Base-by-base conservation (phyloP, 2,113 vertebrate genomes). In the Haplochromis burtoni region DNA sequence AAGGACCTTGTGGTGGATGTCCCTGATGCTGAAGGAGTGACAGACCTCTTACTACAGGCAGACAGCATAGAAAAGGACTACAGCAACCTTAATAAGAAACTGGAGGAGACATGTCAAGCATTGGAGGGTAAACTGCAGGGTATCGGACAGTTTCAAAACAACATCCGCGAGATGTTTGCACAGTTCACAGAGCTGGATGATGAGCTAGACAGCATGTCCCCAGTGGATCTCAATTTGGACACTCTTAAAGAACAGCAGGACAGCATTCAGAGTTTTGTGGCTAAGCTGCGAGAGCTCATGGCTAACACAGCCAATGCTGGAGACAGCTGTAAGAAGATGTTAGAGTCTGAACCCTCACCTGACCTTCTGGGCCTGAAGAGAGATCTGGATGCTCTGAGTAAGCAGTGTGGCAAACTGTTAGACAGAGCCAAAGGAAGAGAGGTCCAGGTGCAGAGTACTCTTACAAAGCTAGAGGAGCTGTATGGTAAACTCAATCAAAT, bases 71-170 rank as follows among this genome's bases (percentile, higher is more conserved):
- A 97, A 33, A 94, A 93, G 83, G 97, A 98, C 51, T 97, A 98
- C 57, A 89, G 35, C 38, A 35, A 71, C 5, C 91, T 99, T 29
- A 97, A 94, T 81, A 96, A 95, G 86, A 96, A 97, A 33, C 94
- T 98, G 42, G 97, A 98, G 49, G 97, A 98, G 1, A 96, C 95
- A 12, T 99, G 98, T 89, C 97, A 96, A 0, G 96, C 96, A 82
- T 87, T 99, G 88, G 98, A 99, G 90, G 95, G 97, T 51, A 99
- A 99, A 94, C 97, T 99, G 78, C 98, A 99, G 85, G 98, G 98
- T 83, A 99, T 99, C 0, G 98, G 98, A 2, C 97, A 98, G 95
- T 99, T 99, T 94, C 99, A 99, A 94, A 98, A 98, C 92, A 97
- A 92, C 93, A 99, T 99, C 91, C 96, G 99, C 29, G 98, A 99